Base-by-base conservation (phyloP, 2,797 vertebrate species). In the Rousettus madagascariensis region DNA sequence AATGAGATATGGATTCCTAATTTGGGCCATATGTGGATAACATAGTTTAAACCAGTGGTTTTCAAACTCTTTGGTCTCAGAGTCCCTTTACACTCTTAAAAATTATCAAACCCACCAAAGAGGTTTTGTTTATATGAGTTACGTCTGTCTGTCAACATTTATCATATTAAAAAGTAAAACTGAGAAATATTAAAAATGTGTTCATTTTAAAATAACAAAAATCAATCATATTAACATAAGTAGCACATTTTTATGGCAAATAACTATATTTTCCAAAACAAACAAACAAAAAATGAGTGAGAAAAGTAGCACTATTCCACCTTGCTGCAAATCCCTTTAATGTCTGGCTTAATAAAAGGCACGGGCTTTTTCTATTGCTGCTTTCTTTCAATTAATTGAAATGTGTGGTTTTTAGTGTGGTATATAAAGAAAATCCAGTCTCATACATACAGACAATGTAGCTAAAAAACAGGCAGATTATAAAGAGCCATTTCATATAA, bases 121-220 rank as follows among this genome's bases (percentile, higher is more conserved):
- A 77, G 24, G 51, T 92, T 82, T 69, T 36, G n/a, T 59, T 82
- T 69, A 41, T 6, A 28, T 69, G 13, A 33, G 19, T 65, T 85
- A 61, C 4, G 33, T 33, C 57, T 93, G 68, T 13, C 24, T 59
- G 80, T 33, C 51, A 30, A 69, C 55, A 86, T 24, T 63, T 84
- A 55, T 26, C 77, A 2, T 36, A 53, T 33, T 65, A 85, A 66
- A 85, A 92, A 61, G 51, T 51, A 77, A 91, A 87, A 51, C 43
- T 43, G 38, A 92, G 16, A 63, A 61, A 82, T 51, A 71, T 55
- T 30, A 9, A 51, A 91, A 82, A 59, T 6, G 30, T 36, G 20
- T 72, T 91, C 2, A 71, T 55, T 84, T 72, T 30, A 86, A 96
- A 85, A 72, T 88, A 89, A 77, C 3, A 68, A 91, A 91, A 91